Evolutionary conservation across 2,888 invertebrate species (phyloP), one percentile per base, ranked within the genome.

Genomic region (Cistogaster globosa): DNA sequence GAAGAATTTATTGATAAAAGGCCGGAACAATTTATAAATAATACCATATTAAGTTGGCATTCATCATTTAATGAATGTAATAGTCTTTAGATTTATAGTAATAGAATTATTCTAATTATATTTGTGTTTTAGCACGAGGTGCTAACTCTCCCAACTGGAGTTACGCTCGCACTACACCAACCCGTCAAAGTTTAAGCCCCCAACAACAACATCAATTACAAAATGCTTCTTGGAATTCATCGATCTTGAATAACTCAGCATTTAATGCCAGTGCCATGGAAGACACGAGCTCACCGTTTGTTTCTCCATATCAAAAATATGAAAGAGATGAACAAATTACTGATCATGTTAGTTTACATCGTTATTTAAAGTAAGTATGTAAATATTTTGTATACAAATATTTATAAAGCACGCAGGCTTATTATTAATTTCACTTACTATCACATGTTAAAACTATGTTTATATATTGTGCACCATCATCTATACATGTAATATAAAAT

Each of bases 321-420:
- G 79, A 88, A 32, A 89, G 89, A 1, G 91, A 92, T 14, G 94
- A 94, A 78, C 87, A 93, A 20, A 94, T 94, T 67, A 92, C 92
- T 0, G 93, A 94, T 88, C 93, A 94, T 83, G 90, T 91, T 42
- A 92, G 92, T 16, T 90, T 94, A 48, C 90, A 92, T 20, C 90
- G 93, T 71, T 94, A 94, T 89, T 90, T 94, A 55, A 92, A 89
- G 92, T 89, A 91, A 89, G 91, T 92, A 18, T 42, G 12, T 42
- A 7, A 12, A 11, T 42, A 42, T 32, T 32, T 32, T 8, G 1
- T 32, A 32, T 6, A 5, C 8, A 7, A 5, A 32, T 0, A 1
- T 26, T 32, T 6, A 11, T 14, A 42, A 14, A 42, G 11, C 42
- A 14, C 14, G 42, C 1, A 42, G 14, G 42, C 0, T 6, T 2